A percentile compares a stretch with the other conserved stretches of the same genome.
Conservation (phyloP, 2,113 vertebrate species). For the Zootoca vivipara region DNA sequence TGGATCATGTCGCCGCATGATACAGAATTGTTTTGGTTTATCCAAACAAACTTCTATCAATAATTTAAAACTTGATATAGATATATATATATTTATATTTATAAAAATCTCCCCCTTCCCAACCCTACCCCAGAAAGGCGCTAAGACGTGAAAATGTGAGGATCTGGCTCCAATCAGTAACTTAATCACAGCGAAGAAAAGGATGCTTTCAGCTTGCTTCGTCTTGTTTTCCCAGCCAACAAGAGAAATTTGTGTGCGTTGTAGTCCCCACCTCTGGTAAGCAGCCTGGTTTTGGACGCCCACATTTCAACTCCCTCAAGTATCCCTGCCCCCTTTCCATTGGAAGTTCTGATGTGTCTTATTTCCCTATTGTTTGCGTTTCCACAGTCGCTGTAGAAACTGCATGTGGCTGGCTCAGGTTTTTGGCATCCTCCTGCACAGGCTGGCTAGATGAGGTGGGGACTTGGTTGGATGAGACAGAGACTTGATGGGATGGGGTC, state of each 20-base stretch:
- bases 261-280: constrained; percentile 48
- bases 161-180: constrained; percentile 66
- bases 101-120: constrained; percentile 73
- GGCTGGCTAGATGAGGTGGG: constrained; percentile 70
- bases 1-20: constrained; percentile 38
- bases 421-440: constrained; percentile 86
- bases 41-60: constrained; percentile 79
- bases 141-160: constrained; percentile 68
- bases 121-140: constrained; percentile 69
- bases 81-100: constrained; percentile 55
- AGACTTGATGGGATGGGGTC: constrained; percentile 61
- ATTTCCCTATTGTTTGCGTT: constrained; percentile 77
- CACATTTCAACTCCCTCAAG: constrained; percentile 61
- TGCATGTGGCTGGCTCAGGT: constrained; percentile 75
- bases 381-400: constrained; percentile 69
- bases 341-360: constrained; percentile 62
- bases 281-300: constrained; percentile 63
- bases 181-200: constrained; percentile 56
- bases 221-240: constrained; percentile 65
- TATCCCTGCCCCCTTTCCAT: constrained; percentile 46
- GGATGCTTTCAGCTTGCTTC: constrained; percentile 64
- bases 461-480: constrained; percentile 60
- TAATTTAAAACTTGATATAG: constrained; percentile 87
- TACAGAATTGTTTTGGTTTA: constrained; percentile 81
- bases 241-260: constrained; percentile 63